Evolutionary conservation across 1,140 invertebrate species (phyloP).

Genomic region (Apis dorsata): DNA sequence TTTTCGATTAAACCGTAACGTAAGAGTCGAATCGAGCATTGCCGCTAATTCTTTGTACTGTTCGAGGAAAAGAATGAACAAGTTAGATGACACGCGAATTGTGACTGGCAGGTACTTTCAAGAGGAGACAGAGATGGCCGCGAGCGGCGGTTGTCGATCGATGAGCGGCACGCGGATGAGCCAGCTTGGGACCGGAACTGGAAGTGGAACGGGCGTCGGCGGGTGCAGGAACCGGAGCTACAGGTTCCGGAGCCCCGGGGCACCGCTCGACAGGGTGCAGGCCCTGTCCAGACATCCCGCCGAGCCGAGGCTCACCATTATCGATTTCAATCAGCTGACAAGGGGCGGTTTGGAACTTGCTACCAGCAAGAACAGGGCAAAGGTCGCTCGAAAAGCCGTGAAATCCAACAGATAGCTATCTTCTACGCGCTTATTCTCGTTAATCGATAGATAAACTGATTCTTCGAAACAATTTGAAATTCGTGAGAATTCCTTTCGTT

Average conservation of each 20-base stretch:
- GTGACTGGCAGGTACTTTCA: slow-evolving; percentile 71
- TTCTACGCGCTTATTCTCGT: not conserved
- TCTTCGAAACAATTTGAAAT: not conserved
- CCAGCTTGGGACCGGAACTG: slow-evolving; percentile 60
- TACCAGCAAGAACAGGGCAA: slow-evolving; percentile 65
- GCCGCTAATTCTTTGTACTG: no score
- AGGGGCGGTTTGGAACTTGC: slow-evolving; percentile 81
- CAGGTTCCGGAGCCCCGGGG: slow-evolving; percentile 77
- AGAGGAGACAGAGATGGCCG: slow-evolving; percentile 61
- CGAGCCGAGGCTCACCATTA: slow-evolving; percentile 85
- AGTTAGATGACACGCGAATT: not conserved
- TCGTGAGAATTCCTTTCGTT: not conserved
- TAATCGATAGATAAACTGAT: not conserved
- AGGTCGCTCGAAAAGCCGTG: slow-evolving; percentile 47
- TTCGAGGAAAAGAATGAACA: not conserved
- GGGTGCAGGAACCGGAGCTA: slow-evolving; percentile 73
- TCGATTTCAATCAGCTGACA: slow-evolving; percentile 87
- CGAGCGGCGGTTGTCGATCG: slow-evolving; percentile 71
- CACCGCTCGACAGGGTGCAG: slow-evolving; percentile 63
- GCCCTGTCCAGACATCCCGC: slow-evolving; percentile 56
- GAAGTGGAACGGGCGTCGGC: slow-evolving; percentile 61
- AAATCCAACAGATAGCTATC: slow-evolving; percentile 54
- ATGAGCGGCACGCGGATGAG: slow-evolving; percentile 75
- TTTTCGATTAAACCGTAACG: no score
- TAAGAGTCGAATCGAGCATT: not conserved